Percentiles rank a stretch among this genome's conserved stretches.
These are phyloP conservation scores for Amphilophus citrinellus DNA, from an alignment of 2,113 vertebrate species.

Conservation along the genomic window DNA sequence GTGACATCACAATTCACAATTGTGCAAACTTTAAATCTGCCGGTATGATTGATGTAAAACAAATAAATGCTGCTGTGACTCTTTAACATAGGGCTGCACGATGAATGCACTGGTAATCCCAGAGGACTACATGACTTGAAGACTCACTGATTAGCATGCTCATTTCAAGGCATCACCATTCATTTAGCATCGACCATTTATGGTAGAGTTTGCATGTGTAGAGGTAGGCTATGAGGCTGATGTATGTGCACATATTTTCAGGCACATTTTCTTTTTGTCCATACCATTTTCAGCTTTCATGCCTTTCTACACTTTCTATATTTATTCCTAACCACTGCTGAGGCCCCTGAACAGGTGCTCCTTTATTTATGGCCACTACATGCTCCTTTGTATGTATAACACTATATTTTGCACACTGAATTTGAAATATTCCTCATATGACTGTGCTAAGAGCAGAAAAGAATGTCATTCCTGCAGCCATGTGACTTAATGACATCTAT, in stretches of 20 bases:
- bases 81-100: neutral
- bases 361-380: slow-evolving; percentile 36
- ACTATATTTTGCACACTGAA: neutral
- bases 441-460: neutral
- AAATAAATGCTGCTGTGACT: neutral
- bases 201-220: neutral
- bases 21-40: neutral
- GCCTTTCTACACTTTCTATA: neutral
- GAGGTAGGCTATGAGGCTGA: neutral
- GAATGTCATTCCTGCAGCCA: neutral
- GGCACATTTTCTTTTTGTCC: no score
- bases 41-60: neutral
- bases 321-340: neutral
- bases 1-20: neutral
- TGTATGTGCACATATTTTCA: neutral
- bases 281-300: neutral
- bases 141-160: neutral
- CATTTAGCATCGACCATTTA: neutral
- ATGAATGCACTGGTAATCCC: neutral
- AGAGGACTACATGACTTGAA: neutral
- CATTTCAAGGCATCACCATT: neutral
- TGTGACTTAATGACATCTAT: neutral
- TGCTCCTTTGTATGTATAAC: slow-evolving; percentile 2
- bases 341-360: slow-evolving; percentile 19
- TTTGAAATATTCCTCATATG: neutral